A percentile compares a stretch with the other conserved stretches of the same genome.
Conservation (phyloP, 2,113 vertebrate species). For the Hemiscyllium ocellatum region DNA sequence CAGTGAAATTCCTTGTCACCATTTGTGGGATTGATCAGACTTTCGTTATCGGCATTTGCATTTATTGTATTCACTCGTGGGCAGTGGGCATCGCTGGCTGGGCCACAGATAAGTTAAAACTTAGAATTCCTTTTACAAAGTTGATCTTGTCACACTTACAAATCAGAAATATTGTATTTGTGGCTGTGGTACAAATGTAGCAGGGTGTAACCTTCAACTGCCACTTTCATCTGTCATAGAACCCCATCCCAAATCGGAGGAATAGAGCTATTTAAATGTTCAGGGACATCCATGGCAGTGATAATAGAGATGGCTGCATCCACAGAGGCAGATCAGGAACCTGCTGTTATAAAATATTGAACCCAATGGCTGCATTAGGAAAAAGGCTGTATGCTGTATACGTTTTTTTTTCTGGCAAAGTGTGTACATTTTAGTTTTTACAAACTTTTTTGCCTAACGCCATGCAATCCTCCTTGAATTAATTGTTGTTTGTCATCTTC, state of each 20-base stretch:
- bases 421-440: background rate
- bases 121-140: background rate
- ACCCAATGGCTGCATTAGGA: background rate
- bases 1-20: background rate
- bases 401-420: background rate
- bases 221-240: background rate
- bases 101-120: background rate
- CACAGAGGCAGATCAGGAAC: background rate
- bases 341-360: background rate
- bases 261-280: background rate
- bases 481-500: background rate
- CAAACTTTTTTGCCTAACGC: background rate
- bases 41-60: background rate
- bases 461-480: background rate
- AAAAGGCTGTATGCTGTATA: background rate
- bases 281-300: background rate
- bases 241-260: background rate
- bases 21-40: background rate
- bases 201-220: background rate
- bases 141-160: background rate
- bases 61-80: background rate
- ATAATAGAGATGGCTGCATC: background rate
- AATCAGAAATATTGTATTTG: background rate
- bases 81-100: no score
- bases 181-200: background rate